Percentiles rank a stretch among this genome's conserved stretches.
Evolutionary conservation across 1,140 invertebrate genomes (phyloP).

Genomic region (Platyscapa corneri): DNA sequence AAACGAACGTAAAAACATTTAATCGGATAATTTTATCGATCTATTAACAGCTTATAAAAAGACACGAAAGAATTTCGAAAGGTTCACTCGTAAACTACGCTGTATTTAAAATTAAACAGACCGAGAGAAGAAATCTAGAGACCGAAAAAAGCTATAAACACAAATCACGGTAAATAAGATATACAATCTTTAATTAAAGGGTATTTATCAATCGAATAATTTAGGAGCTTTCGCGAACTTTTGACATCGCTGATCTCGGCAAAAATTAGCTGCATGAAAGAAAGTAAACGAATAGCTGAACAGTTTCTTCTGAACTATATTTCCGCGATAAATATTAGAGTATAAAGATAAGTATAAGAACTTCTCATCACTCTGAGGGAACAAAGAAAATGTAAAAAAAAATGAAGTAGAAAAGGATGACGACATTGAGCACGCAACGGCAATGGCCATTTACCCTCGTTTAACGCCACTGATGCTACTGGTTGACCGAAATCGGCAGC

Average conservation of each 20-base stretch:
- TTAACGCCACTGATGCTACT: neutral
- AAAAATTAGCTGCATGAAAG: neutral
- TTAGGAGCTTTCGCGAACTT: neutral
- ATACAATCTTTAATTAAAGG: neutral
- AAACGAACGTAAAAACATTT: neutral
- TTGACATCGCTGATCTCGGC: neutral
- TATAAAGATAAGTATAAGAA: conserved; percentile 14
- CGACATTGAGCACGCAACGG: neutral
- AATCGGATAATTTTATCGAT: neutral
- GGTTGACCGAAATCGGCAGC: neutral
- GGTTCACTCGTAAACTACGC: neutral
- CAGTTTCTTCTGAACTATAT: neutral
- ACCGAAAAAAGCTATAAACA: neutral
- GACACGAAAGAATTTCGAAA: neutral
- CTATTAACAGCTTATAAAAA: neutral
- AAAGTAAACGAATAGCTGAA: neutral
- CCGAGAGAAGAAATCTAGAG: neutral
- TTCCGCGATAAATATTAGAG: neutral
- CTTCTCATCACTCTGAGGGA: neutral
- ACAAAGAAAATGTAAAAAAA: neutral
- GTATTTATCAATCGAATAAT: neutral
- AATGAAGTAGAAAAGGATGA: neutral
- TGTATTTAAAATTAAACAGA: neutral
- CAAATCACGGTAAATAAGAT: neutral
- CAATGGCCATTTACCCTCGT: conserved; percentile 2